A percentile compares a stretch with the other conserved stretches of the same genome.
phyloP scores from a whole-genome alignment of 2,797 vertebrate species.

The Hippopotamyrus pictus region DNA sequence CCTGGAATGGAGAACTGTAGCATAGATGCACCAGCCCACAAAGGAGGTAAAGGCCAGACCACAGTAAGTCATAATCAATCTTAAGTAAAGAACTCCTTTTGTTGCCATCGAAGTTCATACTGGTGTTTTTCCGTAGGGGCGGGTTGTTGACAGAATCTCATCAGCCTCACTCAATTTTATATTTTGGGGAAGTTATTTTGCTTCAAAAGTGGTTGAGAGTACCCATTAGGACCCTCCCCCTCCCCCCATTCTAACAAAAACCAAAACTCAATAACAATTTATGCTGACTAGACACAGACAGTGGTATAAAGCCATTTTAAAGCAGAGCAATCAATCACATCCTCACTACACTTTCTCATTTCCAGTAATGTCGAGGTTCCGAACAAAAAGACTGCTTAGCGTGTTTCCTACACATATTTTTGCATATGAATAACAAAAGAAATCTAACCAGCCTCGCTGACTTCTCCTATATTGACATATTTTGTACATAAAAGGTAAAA shows the following conservation, averaged over 20 bases:
- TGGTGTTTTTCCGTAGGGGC: neutral
- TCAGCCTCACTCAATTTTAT: slow-evolving; percentile 30
- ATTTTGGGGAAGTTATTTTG: slow-evolving; percentile 29
- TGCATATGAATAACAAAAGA: neutral
- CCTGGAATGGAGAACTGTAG: neutral
- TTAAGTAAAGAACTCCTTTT: neutral
- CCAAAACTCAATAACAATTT: slow-evolving; percentile 46
- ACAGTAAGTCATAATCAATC: neutral
- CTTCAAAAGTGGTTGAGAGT: slow-evolving; percentile 10
- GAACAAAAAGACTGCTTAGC: neutral
- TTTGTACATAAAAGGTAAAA: neutral
- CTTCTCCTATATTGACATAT: neutral
- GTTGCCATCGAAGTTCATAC: neutral
- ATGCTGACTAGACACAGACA: slow-evolving; percentile 40
- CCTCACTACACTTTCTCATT: neutral
- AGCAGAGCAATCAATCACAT: slow-evolving; percentile 42
- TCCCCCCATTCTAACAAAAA: slow-evolving; percentile 26
- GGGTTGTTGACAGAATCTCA: neutral
- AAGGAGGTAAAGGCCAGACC: neutral
- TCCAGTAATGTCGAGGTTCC: neutral
- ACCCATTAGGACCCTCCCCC: slow-evolving; percentile 36
- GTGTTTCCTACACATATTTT: neutral
- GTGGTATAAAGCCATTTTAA: slow-evolving; percentile 43
- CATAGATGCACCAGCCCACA: slow-evolving; percentile 2
- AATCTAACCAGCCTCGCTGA: neutral